A percentile compares a stretch with the other conserved stretches of the same genome.
Evolutionary conservation across 1,140 invertebrate genomes (phyloP).

Genomic region (Zaprionus africanus): DNA sequence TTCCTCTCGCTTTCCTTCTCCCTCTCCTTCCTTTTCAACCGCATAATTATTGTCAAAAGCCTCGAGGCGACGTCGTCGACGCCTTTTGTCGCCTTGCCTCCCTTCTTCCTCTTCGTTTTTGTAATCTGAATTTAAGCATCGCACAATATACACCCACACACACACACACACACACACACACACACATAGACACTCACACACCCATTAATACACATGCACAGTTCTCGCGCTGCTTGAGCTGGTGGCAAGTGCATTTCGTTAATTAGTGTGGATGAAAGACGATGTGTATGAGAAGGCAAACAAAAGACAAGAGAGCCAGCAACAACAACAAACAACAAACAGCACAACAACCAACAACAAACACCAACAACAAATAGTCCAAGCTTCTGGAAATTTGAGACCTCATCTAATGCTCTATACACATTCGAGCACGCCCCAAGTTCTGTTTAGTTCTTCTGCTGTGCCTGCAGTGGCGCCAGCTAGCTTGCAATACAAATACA

Average conservation of each 20-base stretch:
- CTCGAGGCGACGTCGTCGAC: slow-evolving; percentile 49
- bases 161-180: not conserved
- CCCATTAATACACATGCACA: not conserved
- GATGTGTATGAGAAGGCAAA: slow-evolving; percentile 14
- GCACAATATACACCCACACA: slow-evolving; percentile 41
- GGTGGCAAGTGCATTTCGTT: slow-evolving; percentile 77
- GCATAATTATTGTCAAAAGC: slow-evolving; percentile 68
- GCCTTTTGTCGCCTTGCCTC: slow-evolving; percentile 21
- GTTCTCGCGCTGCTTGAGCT: slow-evolving; percentile 2
- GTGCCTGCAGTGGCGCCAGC: slow-evolving; percentile 43
- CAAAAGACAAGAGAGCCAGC: slow-evolving; percentile 43
- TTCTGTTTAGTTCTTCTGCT: slow-evolving; percentile 14
- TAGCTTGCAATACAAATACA: slow-evolving; percentile 4
- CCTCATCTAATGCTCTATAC: slow-evolving; percentile 27
- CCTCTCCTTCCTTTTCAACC: not conserved
- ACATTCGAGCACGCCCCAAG: slow-evolving; percentile 8
- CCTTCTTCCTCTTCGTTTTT: slow-evolving; percentile 52
- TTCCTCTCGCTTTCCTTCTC: not conserved
- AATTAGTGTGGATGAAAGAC: slow-evolving; percentile 72
- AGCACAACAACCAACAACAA: too few relatives aligned
- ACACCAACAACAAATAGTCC: slow-evolving; percentile 17
- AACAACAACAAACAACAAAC: slow-evolving; percentile 3
- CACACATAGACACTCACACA: not conserved
- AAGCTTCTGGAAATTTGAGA: slow-evolving; percentile 43
- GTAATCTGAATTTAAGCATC: slow-evolving; percentile 64